A percentile compares a stretch with the other conserved stretches of the same genome.
phyloP scores from a whole-genome alignment of 35 echinoderm and acorn worm species.

The Chiridota heheva region DNA sequence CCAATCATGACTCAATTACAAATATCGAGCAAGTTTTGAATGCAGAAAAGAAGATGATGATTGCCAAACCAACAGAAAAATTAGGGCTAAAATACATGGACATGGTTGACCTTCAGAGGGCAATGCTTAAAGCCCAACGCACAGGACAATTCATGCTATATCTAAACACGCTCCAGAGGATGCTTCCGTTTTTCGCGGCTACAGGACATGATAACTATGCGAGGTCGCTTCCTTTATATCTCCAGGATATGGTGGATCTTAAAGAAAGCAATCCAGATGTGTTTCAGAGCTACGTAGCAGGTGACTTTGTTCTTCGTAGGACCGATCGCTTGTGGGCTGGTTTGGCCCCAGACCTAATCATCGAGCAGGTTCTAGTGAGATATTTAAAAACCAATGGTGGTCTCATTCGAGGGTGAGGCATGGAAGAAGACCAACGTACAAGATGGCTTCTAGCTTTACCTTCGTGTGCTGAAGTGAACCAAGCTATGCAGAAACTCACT shows the following conservation, averaged over 20 bases:
- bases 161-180: slow-evolving; percentile 6
- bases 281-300: not conserved
- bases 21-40: not conserved
- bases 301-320: slow-evolving; percentile 7
- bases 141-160: slow-evolving; percentile 34
- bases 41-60: not conserved
- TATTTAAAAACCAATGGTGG: slow-evolving; percentile 61
- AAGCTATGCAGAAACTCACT: slow-evolving; percentile 58
- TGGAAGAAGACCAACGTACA: slow-evolving; percentile 18
- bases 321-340: slow-evolving; percentile 70
- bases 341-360: slow-evolving; percentile 42
- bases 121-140: slow-evolving; percentile 4
- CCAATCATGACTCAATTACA: too few species aligned
- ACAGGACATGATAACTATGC: slow-evolving; percentile 27
- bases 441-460: slow-evolving; percentile 17
- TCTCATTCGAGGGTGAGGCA: slow-evolving; percentile 51
- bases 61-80: slow-evolving; percentile 15
- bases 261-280: slow-evolving; percentile 20
- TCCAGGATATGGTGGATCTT: slow-evolving; percentile 30
- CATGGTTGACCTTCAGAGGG: slow-evolving; percentile 14
- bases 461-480: slow-evolving; percentile 28
- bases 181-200: slow-evolving; percentile 34
- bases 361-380: slow-evolving; percentile 77
- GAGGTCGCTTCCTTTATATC: slow-evolving; percentile 13
- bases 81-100: slow-evolving; percentile 53